phyloP scores from a whole-genome alignment of 2,797 vertebrate species.

The Aselliscus stoliczkanus region DNA sequence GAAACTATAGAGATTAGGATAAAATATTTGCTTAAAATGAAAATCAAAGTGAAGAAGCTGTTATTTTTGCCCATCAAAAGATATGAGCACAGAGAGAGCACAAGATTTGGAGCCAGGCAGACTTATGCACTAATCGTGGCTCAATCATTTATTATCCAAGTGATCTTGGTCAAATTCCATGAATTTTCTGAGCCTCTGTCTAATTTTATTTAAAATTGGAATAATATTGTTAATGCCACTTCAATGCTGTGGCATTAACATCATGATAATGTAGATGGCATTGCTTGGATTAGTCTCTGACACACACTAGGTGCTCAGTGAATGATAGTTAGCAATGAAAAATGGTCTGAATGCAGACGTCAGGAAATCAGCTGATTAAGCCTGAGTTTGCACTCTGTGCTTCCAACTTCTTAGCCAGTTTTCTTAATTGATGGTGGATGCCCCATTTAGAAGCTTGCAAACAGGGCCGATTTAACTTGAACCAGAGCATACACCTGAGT shows the following conservation, averaged over 20 bases:
- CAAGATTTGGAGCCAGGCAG: not conserved
- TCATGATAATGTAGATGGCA: not conserved
- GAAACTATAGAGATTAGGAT: not conserved
- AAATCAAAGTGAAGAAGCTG: not conserved
- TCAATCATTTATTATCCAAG: not conserved
- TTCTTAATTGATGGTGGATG: not conserved
- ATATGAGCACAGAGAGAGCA: not conserved
- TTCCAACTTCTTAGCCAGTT: not conserved
- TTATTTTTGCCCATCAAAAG: not conserved
- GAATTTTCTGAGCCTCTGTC: not conserved
- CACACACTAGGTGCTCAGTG: not conserved
- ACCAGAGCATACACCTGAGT: not conserved
- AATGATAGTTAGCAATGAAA: not conserved
- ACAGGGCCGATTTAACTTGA: not conserved
- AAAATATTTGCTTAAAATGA: not conserved
- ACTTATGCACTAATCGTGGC: not conserved
- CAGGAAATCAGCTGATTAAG: not conserved
- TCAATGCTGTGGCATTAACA: not conserved
- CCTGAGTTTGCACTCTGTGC: not conserved
- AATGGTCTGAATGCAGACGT: not conserved
- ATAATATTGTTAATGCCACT: not conserved
- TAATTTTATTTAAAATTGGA: not conserved
- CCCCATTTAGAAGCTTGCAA: not conserved
- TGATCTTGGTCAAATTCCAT: not conserved
- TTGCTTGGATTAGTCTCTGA: not conserved